Conservation (phyloP, 2,113 vertebrate species). For the Peucedramus taeniatus region DNA sequence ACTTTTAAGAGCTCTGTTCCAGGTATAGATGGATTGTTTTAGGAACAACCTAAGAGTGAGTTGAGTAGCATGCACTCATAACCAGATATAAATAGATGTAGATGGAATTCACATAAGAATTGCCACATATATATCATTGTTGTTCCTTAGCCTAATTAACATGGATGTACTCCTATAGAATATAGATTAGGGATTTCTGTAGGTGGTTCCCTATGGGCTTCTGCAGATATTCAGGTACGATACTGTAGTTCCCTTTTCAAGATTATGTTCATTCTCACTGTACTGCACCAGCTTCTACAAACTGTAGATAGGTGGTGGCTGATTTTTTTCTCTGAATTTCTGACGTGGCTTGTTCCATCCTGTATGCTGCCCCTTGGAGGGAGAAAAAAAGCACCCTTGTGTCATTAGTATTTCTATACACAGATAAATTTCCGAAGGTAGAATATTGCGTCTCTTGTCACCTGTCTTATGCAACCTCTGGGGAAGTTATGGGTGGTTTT, state of each 20-base stretch:
- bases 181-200: neutral
- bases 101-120: neutral
- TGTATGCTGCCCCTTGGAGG: neutral
- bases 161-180: neutral
- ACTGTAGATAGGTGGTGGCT: neutral
- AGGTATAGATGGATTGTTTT: neutral
- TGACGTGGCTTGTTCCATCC: neutral
- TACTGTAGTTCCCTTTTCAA: neutral
- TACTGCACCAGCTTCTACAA: neutral
- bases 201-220: neutral
- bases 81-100: neutral
- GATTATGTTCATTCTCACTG: neutral
- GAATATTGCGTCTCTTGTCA: neutral
- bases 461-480: neutral
- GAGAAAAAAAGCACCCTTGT: neutral
- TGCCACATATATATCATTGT: rapidly evolving
- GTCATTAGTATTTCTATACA: neutral
- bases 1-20: neutral
- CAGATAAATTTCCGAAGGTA: neutral
- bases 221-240: neutral
- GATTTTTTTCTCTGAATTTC: neutral
- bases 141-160: neutral
- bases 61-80: neutral
- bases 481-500: rapidly evolving
- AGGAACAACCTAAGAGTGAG: neutral